A percentile compares a stretch with the other conserved stretches of the same genome.
Evolutionary conservation across 2,113 vertebrate species (phyloP).

Genomic region (Proterorhinus semilunaris): DNA sequence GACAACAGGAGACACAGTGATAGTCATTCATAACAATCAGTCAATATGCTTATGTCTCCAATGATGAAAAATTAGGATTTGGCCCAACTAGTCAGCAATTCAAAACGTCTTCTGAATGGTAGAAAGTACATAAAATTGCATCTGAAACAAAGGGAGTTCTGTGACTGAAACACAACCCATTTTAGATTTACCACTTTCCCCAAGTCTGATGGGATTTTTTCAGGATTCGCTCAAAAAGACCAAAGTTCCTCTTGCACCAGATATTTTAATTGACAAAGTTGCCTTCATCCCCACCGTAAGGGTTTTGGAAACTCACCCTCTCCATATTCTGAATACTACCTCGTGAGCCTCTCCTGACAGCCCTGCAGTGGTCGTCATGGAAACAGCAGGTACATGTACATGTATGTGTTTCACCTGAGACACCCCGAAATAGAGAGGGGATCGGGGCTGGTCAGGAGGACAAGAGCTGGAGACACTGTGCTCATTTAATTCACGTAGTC

Average conservation of each 20-base stretch:
- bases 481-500: slow-evolving; percentile 9
- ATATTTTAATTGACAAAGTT: not conserved
- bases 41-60: too few species aligned
- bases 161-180: too few species aligned
- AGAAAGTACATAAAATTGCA: too few species aligned
- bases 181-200: too few species aligned
- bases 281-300: not conserved
- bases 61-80: too few species aligned
- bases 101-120: too few species aligned
- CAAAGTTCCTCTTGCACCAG: not conserved
- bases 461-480: slow-evolving; percentile 2
- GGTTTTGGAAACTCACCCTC: not conserved
- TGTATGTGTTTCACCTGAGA: slow-evolving; percentile 30
- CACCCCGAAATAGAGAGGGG: slow-evolving; percentile 35
- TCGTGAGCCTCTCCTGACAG: slow-evolving; percentile 44
- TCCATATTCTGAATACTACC: not conserved
- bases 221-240: too few species aligned
- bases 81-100: too few species aligned
- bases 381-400: slow-evolving; percentile 56
- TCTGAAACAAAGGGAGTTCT: too few species aligned
- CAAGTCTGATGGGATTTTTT: not conserved
- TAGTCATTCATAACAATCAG: too few species aligned
- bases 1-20: too few species aligned
- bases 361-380: slow-evolving; percentile 67
- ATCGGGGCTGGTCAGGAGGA: slow-evolving; percentile 31